Base-by-base conservation (phyloP, 2,113 vertebrate species). In the Thermophis baileyi region DNA sequence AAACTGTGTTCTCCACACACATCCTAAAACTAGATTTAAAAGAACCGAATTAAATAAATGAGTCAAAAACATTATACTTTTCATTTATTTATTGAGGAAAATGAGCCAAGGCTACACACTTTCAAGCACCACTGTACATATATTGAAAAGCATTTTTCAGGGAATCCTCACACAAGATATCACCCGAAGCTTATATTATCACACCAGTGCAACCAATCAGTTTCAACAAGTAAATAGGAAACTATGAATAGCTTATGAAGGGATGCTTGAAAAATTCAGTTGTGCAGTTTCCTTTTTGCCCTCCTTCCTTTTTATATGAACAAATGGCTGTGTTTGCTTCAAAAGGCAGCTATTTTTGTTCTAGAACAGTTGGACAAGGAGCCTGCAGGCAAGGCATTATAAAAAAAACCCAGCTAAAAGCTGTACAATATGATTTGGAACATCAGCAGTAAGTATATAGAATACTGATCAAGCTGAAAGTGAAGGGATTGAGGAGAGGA, bases 201-300 rank as follows among this genome's bases (percentile, higher is more conserved):
- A 95, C 85, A 90, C 95, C 96, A 97, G 96, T 91, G 93, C 96
- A 96, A 97, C 96, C 97, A 96, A 97, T 97, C 96, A 95, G n/a
- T 96, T 96, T 94, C 92, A 96, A 97, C 97, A 97, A 96, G 94
- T 95, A 96, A 95, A 92, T 94, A 96, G 97, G 96, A 96, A 97
- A 95, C 96, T 95, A 92, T 97, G 96, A 97, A 97, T 97, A 96
- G 96, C 95, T 96, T 96, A 93, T 97, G 97, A 96, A 95, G 93
- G 93, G 93, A 97, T 94, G 97, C 97, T 97, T 95, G 96, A 97
- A 96, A 97, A 97, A 97, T 94, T 96, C 6, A 0, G 97, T 97
- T 97, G 96, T 97, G 91, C 92, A 93, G 94, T 96, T 94, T 90
- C 93, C 53, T 96, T 94, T 27, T 5, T 3, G 40, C 10, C 40